A percentile compares a stretch with the other conserved stretches of the same genome.
Evolutionary conservation across 2,797 vertebrate genomes (phyloP).

Genomic region (Nyctalus aviator): DNA sequence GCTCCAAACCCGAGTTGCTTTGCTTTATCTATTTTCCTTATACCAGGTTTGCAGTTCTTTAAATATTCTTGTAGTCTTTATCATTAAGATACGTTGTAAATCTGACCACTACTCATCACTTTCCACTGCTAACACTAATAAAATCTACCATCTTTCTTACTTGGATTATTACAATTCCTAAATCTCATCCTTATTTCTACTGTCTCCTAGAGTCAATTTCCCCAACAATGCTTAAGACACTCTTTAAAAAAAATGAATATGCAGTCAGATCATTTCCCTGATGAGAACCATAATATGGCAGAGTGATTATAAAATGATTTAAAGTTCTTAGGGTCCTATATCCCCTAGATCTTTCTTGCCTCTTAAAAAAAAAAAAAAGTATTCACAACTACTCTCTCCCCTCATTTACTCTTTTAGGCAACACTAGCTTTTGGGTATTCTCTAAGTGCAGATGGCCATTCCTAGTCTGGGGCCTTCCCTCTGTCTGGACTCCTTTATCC

Average conservation of each 20-base stretch:
- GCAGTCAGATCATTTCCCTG: neutral
- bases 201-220: neutral
- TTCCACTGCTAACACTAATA: neutral
- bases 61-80: neutral
- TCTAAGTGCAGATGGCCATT: neutral
- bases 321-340: neutral
- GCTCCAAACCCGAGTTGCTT: neutral
- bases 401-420: neutral
- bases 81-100: neutral
- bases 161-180: neutral
- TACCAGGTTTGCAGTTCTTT: neutral
- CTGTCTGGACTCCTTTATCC: neutral
- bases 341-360: neutral
- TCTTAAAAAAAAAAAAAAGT: neutral
- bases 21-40: neutral
- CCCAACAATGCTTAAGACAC: neutral
- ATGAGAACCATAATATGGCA: neutral
- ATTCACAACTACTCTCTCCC: neutral
- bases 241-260: neutral
- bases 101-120: neutral
- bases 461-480: neutral
- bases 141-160: neutral
- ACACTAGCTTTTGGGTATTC: neutral
- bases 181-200: neutral
- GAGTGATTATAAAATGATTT: neutral